Evolutionary conservation across 2,888 invertebrate species (phyloP), one percentile per base, ranked within the genome.

Genomic region (Thereva nobilitata): DNA sequence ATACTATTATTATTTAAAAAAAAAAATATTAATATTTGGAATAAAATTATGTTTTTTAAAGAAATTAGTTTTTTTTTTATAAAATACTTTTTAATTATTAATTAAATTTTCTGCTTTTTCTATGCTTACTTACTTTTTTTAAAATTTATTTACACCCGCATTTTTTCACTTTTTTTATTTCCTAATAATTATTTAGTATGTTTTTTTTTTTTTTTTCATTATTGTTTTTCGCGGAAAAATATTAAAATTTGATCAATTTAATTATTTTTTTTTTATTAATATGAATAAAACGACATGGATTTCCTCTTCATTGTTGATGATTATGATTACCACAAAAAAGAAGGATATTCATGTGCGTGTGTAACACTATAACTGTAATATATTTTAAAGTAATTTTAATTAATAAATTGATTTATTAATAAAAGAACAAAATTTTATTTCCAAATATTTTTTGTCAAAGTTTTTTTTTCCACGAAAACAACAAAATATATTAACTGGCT

Each of bases 21-120:
- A 1, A 23, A 23, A 5, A 12, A 45, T 8, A 37, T 44, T 42
- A 64, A 64, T 64, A 64, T 64, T 64, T 64, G 64, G 64, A 64
- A 64, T 64, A 64, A 64, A 64, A 64, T 64, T 34, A 64, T 61
- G 61, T 61, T 61, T 61, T 61, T 50, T 61, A 41, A 40, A 55
- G n/a, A 38, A 47, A 59, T 47, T 47, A 59, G 7, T 38, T 53
- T n/a, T 53, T 52, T 37, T 38, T 52, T 57, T 52, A 9, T 37
- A 12, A 9, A 53, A 35, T 55, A 52, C 9, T 53, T 54, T 37
- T 9, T 44, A 34, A 23, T 59, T 64, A 42, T 47, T 44, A 23
- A 23, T 23, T 23, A 23, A 23, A 23, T 23, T 23, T 23, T 23
- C 23, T 23, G 23, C 23, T 59, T 66, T 55, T 53, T 49, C 55